Percentiles rank a stretch among this genome's conserved stretches.
These are phyloP conservation scores for pig (Sus scrofa) DNA, from an alignment of 2,113 vertebrate genomes.

Conservation along the genomic window T2T-Sscrofa CM000816.6:77832001-77832500, in stretches of 20 bases:
- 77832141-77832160: neutral
- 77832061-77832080: neutral
- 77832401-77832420: neutral
- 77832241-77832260: neutral
- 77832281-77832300: neutral
- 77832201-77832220: neutral
- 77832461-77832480: neutral
- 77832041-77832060: conserved; percentile 38
- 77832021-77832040: conserved; percentile 36
- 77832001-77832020: conserved; percentile 16
- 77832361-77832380: neutral
- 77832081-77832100: neutral
- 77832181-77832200: neutral
- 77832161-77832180: neutral
- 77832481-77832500: neutral
- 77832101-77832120: conserved; percentile 43
- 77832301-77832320: neutral
- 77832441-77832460: neutral
- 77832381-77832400: neutral
- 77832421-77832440: neutral
- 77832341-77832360: neutral
- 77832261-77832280: neutral
- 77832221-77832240: neutral
- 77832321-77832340: conserved; percentile 8
- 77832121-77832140: neutral